Percentiles rank a stretch among this genome's conserved stretches.
phyloP scores from a whole-genome alignment of 2,888 invertebrate genomes.

The Cheilosia urbana region DNA sequence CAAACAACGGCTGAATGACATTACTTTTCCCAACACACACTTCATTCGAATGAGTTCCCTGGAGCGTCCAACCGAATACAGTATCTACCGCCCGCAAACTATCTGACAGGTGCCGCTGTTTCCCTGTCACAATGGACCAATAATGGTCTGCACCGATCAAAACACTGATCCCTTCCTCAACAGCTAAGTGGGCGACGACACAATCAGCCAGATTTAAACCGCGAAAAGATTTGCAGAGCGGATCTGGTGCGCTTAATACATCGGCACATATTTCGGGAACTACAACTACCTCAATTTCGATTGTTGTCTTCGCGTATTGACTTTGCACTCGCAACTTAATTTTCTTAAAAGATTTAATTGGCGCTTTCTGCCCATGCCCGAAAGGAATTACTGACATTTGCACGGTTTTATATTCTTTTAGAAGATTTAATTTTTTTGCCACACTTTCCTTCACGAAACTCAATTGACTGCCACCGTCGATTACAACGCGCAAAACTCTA shows the following conservation, averaged over 20 bases:
- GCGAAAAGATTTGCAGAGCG: background rate
- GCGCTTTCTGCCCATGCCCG: background rate
- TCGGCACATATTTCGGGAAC: conserved; percentile 41
- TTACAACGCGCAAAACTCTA: conserved; percentile 29
- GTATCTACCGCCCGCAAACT: conserved; percentile 13
- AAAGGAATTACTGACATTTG: conserved; percentile 18
- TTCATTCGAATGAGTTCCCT: conserved; percentile 16
- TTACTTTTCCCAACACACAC: background rate
- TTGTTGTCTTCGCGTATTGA: conserved; percentile 5
- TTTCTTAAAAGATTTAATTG: conserved; percentile 21
- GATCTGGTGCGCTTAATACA: conserved; percentile 10
- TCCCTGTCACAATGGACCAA: conserved; percentile 23
- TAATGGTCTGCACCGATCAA: conserved; percentile 18
- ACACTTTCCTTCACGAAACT: conserved; percentile 25
- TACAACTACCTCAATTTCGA: conserved; percentile 3
- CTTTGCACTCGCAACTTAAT: conserved; percentile 9
- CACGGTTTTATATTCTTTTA: background rate
- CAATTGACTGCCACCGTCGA: conserved; percentile 32
- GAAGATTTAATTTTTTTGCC: conserved; percentile 8
- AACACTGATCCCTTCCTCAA: conserved; percentile 13
- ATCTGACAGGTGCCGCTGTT: conserved; percentile 4
- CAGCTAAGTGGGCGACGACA: conserved; percentile 8
- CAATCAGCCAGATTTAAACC: conserved; percentile 35
- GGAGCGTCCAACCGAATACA: conserved; percentile 31
- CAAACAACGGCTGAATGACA: too few species aligned